Conservation (phyloP, 2,113 vertebrate genomes). For the Alaudala cheleensis region DNA sequence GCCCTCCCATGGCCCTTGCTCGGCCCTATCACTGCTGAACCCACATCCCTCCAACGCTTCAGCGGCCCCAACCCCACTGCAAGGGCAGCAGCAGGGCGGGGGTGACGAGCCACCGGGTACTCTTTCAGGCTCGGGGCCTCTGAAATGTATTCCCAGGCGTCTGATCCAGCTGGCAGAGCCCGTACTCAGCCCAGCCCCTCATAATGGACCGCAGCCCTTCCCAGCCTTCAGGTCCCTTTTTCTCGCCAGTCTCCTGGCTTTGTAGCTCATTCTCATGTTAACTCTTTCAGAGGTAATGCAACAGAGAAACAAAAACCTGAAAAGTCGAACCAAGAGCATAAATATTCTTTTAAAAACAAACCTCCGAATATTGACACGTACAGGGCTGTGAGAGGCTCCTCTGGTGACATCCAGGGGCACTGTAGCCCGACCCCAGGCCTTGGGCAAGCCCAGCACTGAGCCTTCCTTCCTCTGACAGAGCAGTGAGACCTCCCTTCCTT, state of each 20-base stretch:
- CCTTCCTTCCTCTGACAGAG: background rate
- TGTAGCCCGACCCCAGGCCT: background rate
- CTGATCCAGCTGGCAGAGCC: background rate
- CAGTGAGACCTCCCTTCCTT: background rate
- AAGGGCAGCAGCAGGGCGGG: background rate
- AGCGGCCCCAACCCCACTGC: fast-evolving
- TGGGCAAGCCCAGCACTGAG: background rate
- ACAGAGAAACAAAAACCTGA: background rate
- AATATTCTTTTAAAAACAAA: background rate
- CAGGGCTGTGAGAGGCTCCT: background rate
- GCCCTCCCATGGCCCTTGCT: conserved; percentile 4
- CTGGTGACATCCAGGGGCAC: too few relatives aligned
- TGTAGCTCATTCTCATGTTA: background rate
- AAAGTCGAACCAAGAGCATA: background rate
- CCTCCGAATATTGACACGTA: background rate
- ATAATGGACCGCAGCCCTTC: background rate
- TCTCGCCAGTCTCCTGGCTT: background rate
- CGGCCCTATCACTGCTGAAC: background rate
- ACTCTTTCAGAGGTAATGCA: background rate
- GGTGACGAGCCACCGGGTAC: fast-evolving
- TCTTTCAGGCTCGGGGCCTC: background rate
- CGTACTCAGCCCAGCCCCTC: background rate
- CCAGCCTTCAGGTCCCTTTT: background rate
- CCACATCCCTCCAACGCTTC: background rate
- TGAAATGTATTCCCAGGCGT: background rate